These are phyloP conservation scores for Nothobranchius furzeri DNA, from an alignment of 2,113 vertebrate species.

Conservation along the genomic window DNA sequence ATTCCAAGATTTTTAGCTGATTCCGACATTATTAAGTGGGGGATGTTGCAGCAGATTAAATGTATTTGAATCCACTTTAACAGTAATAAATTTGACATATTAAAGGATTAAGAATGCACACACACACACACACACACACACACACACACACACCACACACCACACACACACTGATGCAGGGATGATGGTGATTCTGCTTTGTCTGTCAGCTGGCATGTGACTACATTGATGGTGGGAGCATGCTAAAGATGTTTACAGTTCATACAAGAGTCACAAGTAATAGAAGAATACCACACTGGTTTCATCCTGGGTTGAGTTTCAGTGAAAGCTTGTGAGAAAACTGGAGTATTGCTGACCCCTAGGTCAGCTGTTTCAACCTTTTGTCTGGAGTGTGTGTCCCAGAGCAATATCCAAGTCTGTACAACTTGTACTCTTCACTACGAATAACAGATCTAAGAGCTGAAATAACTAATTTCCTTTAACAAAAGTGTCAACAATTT, in stretches of 20 bases:
- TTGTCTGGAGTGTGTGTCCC: neutral
- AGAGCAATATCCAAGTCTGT: neutral
- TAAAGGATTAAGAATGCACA: slow-evolving; percentile 29
- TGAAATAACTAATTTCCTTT: neutral
- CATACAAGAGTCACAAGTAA: slow-evolving; percentile 1
- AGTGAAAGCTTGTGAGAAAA: neutral
- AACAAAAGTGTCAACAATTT: neutral
- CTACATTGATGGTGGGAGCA: slow-evolving; percentile 32
- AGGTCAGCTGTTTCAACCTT: neutral
- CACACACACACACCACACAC: too few relatives aligned
- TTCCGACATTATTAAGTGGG: neutral
- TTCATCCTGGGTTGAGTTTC: slow-evolving; percentile 2
- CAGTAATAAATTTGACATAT: neutral
- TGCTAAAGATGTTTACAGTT: slow-evolving; percentile 4
- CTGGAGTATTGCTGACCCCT: slow-evolving; percentile 6
- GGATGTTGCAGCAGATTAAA: neutral
- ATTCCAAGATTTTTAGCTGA: neutral
- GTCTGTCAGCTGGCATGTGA: slow-evolving; percentile 69
- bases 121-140: too few relatives aligned
- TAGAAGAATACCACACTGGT: neutral
- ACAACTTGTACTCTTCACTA: slow-evolving; percentile 3
- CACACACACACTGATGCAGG: slow-evolving; percentile 14
- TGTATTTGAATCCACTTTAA: neutral
- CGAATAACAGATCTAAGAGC: neutral
- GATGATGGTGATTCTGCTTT: slow-evolving; percentile 44